Conservation (phyloP, 2,888 invertebrate genomes). For the Phaedon cochleariae region DNA sequence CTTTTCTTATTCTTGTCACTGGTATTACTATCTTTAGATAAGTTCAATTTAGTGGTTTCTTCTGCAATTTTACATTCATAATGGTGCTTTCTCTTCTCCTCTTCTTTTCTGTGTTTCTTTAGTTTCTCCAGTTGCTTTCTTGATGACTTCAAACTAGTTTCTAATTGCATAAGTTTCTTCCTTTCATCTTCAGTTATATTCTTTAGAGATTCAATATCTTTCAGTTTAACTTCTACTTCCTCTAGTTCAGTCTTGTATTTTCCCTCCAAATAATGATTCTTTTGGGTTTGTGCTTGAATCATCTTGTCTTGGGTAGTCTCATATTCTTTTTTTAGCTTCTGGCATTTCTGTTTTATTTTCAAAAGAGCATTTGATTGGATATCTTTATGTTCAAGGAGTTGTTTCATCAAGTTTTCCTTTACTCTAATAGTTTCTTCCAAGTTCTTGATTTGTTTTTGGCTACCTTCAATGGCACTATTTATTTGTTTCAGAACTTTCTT, state of each 20-base stretch:
- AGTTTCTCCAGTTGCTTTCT: slow-evolving; percentile 80
- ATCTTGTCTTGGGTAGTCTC: slow-evolving; percentile 68
- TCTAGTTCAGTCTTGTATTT: slow-evolving; percentile 59
- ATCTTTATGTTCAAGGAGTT: slow-evolving; percentile 69
- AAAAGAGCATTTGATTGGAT: slow-evolving; percentile 68
- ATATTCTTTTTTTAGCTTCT: slow-evolving; percentile 69
- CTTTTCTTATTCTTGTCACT: slow-evolving; percentile 42
- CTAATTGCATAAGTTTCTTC: slow-evolving; percentile 75
- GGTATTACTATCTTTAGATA: slow-evolving; percentile 43
- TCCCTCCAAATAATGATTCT: slow-evolving; percentile 52
- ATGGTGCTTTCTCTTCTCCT: slow-evolving; percentile 75
- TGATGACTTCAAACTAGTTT: slow-evolving; percentile 76
- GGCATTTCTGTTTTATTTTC: slow-evolving; percentile 71
- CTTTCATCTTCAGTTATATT: slow-evolving; percentile 69
- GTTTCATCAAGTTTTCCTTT: slow-evolving; percentile 78
- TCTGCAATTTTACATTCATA: slow-evolving; percentile 72
- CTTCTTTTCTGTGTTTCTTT: slow-evolving; percentile 76
- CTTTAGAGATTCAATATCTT: slow-evolving; percentile 58
- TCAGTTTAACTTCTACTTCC: slow-evolving; percentile 60
- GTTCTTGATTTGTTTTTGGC: slow-evolving; percentile 71
- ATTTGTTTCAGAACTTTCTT: slow-evolving; percentile 57
- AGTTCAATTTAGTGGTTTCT: slow-evolving; percentile 60
- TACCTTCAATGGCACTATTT: slow-evolving; percentile 48
- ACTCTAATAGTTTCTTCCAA: slow-evolving; percentile 71
- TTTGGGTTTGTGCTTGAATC: slow-evolving; percentile 63